Base-by-base conservation (phyloP, 2,888 invertebrate genomes). In the Aphrophora alni region DNA sequence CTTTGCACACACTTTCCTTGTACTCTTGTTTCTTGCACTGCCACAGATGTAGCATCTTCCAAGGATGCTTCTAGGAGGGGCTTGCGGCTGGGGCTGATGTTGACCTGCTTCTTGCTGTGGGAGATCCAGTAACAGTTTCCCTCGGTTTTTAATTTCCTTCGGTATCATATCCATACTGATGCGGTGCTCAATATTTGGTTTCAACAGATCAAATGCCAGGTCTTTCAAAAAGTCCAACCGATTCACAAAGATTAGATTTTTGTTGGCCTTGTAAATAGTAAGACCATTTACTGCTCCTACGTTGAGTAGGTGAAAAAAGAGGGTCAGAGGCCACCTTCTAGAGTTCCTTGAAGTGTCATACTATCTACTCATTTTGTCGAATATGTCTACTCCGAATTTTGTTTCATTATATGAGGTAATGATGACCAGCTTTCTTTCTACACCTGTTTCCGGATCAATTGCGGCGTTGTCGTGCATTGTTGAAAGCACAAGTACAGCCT, bases 111-210 rank as follows among this genome's bases (percentile, higher is more conserved):
- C 72, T 71, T 28, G 27, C 28, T 71, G 71, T 27, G n/a, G 27
- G 17, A 72, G 4, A 28, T 72, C 25, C 72, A 28, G 38, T 38
- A 72, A 17, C 10, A 72, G 5, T 17, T 38, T 72, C 27, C 51
- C 75, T 44, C 75, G 38, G 21, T 21, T 24, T 26, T 44, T 75
- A 10, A 75, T 75, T 44, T 75, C 24, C 38, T 75, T 38, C 12
- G 75, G 75, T 44, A 75, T 75, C 44, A 44, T 75, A 24, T 75
- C 75, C 38, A 44, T 21, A 17, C 51, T 75, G 10, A 75, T 75
- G n/a, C 38, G 1, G 24, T 44, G 38, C 44, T 44, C 51, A 38
- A 38, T 75, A 21, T 72, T 21, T 21, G 72, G 72, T 27, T 12
- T 72, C 27, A 44, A 21, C 75, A 75, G 51, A 12, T 75, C 44